Percentiles rank a stretch among this genome's conserved stretches.
Evolutionary conservation across 2,888 invertebrate species (phyloP).

Genomic region (Cryptus viduatorius): DNA sequence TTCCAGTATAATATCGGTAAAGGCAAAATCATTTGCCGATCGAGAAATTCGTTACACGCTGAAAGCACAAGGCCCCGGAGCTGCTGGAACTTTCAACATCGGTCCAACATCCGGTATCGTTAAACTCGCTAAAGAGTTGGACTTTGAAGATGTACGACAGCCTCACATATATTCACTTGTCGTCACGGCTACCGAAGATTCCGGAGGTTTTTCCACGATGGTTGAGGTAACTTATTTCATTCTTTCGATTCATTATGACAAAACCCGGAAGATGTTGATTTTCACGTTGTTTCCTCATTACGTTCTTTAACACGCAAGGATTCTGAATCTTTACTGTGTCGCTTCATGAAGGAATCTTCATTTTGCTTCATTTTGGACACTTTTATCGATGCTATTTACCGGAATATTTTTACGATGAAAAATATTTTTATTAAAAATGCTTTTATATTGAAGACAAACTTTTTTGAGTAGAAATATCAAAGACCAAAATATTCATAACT

Average conservation of each 20-base stretch:
- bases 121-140: slow-evolving; percentile 97
- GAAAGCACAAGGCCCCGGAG: slow-evolving; percentile 96
- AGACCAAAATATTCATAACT: too few species aligned
- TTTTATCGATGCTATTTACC: too few species aligned
- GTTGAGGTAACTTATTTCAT: slow-evolving; percentile 90
- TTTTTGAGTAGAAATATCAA: too few species aligned
- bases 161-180: slow-evolving; percentile 97
- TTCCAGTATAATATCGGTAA: slow-evolving; percentile 96
- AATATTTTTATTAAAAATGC: not conserved
- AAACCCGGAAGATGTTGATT: too few species aligned
- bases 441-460: not conserved
- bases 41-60: slow-evolving; percentile 98
- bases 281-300: too few species aligned
- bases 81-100: slow-evolving; percentile 97
- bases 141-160: slow-evolving; percentile 98
- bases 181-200: slow-evolving; percentile 98
- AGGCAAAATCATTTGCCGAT: slow-evolving; percentile 98
- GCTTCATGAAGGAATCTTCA: too few species aligned
- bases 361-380: too few species aligned
- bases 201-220: slow-evolving; percentile 98
- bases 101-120: slow-evolving; percentile 97
- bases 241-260: not conserved
- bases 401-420: too few species aligned
- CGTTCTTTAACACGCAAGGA: too few species aligned
- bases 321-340: too few species aligned